phyloP scores from a whole-genome alignment of 2,113 vertebrate genomes.

The Xiphophorus hellerii region DNA sequence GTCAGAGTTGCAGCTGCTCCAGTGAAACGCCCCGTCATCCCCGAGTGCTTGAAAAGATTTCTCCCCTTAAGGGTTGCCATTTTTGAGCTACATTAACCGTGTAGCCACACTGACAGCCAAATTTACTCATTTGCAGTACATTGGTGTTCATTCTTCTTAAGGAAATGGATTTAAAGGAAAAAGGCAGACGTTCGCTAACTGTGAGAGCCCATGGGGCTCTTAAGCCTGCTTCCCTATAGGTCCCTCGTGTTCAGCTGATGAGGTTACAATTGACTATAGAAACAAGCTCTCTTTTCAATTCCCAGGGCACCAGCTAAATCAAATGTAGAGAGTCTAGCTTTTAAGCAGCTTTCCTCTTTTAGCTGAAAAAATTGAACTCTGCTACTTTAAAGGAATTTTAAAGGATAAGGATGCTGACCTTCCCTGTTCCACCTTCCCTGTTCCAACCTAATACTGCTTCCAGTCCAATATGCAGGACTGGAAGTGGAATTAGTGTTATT shows the following conservation, averaged over 20 bases:
- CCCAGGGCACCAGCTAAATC: conserved; percentile 36
- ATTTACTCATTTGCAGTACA: conserved; percentile 72
- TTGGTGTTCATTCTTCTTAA: conserved; percentile 60
- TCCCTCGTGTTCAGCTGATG: conserved; percentile 35
- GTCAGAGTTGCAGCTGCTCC: conserved; percentile 46
- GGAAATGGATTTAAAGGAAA: conserved; percentile 60
- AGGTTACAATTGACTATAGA: conserved; percentile 46
- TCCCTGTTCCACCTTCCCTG: conserved; percentile 19
- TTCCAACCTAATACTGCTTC: conserved; percentile 9
- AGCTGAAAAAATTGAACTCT: conserved; percentile 36
- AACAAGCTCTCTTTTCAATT: conserved; percentile 28
- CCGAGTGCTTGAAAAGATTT: conserved; percentile 72
- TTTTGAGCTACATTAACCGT: conserved; percentile 74
- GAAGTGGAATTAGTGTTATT: conserved; percentile 11
- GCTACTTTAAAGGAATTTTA: conserved; percentile 8
- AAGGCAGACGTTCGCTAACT: conserved; percentile 40
- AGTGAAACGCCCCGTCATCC: conserved; percentile 64
- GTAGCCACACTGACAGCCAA: conserved; percentile 55
- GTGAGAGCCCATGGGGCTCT: conserved; percentile 37
- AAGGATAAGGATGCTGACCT: conserved; percentile 29
- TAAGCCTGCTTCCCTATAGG: conserved; percentile 52
- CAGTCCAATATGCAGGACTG: background rate
- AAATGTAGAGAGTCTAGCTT: conserved; percentile 33
- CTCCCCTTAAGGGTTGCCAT: conserved; percentile 58
- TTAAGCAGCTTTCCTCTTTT: conserved; percentile 33